These are phyloP conservation scores for Palloptera scutellata DNA, from an alignment of 2,888 invertebrate genomes.

Conservation along the genomic window DNA sequence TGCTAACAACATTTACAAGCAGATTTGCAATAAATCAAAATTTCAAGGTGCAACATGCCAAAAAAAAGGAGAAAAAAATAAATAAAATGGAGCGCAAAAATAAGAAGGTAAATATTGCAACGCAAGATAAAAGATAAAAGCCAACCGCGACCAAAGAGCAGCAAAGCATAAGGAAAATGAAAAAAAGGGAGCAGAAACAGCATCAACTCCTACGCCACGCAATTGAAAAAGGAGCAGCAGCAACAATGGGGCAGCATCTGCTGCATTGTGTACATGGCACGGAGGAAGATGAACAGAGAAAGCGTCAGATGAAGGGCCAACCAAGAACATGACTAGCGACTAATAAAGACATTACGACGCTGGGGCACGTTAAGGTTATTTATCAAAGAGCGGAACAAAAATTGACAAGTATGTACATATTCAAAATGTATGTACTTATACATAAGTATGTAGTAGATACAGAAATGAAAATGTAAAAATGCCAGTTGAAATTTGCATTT, in stretches of 20 bases:
- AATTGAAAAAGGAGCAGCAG: constrained; percentile 13
- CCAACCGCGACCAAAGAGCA: neutral
- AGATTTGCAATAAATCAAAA: constrained; percentile 36
- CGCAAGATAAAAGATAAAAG: constrained; percentile 41
- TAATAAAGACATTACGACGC: constrained; percentile 40
- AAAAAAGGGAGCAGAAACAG: neutral
- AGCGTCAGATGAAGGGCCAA: neutral
- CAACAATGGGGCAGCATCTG: constrained; percentile 9
- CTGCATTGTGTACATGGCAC: neutral
- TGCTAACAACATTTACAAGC: constrained; percentile 17
- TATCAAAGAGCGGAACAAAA: constrained; percentile 23
- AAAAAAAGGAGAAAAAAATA: constrained; percentile 40
- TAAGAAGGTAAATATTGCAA: constrained; percentile 5
- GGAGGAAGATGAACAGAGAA: neutral
- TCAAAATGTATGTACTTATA: too few species aligned
- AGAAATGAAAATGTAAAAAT: too few species aligned
- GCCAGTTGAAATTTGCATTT: too few species aligned
- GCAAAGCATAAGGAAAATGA: neutral
- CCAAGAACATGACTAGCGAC: neutral
- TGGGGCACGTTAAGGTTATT: constrained; percentile 36
- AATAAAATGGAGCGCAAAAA: neutral
- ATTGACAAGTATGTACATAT: too few species aligned
- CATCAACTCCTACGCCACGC: constrained; percentile 6
- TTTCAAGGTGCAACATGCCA: constrained; percentile 42
- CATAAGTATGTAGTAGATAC: too few species aligned